Conservation (phyloP, 1,140 invertebrate genomes). For the Callitettix versicolor region DNA sequence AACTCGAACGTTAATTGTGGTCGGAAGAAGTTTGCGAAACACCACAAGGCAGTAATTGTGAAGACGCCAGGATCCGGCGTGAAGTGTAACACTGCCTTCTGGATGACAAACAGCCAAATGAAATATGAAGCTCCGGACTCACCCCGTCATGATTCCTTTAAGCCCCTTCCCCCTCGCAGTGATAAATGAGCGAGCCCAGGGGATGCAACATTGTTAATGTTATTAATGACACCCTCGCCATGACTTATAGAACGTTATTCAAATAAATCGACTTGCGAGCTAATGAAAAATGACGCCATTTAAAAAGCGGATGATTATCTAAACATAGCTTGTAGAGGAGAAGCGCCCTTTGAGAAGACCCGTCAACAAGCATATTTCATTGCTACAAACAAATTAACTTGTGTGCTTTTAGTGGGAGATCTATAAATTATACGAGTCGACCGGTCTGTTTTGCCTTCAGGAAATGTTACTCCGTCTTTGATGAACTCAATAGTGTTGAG, state of each 20-base stretch:
- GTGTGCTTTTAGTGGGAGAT: not conserved
- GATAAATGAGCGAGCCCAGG: slow-evolving; percentile 9
- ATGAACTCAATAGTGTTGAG: not conserved
- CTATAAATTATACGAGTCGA: too few species aligned
- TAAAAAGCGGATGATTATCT: slow-evolving; percentile 14
- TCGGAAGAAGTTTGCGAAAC: not conserved
- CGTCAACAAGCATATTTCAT: not conserved
- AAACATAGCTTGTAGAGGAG: not conserved
- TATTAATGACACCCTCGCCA: slow-evolving; percentile 8
- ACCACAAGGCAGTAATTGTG: not conserved
- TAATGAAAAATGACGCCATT: slow-evolving; percentile 13
- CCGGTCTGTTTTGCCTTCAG: too few species aligned
- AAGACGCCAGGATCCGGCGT: not conserved
- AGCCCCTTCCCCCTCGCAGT: not conserved
- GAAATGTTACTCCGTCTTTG: not conserved
- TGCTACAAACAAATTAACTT: slow-evolving; percentile 5
- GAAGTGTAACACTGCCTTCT: not conserved
- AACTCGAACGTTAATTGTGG: slow-evolving; percentile 1
- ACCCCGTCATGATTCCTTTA: slow-evolving; percentile 2
- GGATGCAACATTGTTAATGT: slow-evolving; percentile 16
- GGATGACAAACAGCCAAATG: slow-evolving; percentile 1
- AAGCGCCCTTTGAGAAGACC: not conserved
- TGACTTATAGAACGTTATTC: slow-evolving; percentile 15
- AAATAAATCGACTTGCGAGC: slow-evolving; percentile 13
- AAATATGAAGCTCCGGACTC: slow-evolving; percentile 3